phyloP scores from a whole-genome alignment of 1,140 invertebrate species.

The Steinernema khuongi region DNA sequence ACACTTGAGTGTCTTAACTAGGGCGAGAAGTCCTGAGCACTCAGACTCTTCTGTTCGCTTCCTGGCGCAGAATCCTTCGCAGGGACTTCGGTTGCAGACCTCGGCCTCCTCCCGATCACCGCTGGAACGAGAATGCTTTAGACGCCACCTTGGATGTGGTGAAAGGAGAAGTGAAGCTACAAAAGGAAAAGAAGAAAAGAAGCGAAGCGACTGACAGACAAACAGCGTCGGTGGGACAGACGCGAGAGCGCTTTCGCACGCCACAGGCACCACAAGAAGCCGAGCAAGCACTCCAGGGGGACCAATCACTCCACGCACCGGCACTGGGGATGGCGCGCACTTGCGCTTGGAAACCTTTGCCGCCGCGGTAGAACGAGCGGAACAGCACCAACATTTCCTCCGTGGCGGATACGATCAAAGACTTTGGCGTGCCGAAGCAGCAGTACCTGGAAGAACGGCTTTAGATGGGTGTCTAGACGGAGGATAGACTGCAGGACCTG shows the following conservation, averaged over 20 bases:
- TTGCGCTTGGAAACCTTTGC: conserved; percentile 55
- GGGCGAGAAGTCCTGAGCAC: conserved; percentile 45
- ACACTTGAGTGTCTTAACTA: conserved; percentile 1
- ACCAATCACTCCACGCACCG: conserved; percentile 47
- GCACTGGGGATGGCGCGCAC: conserved; percentile 43
- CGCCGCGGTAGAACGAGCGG: conserved; percentile 58
- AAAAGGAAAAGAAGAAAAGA: conserved; percentile 16
- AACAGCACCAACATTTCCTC: conserved; percentile 57
- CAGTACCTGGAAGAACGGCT: conserved; percentile 45
- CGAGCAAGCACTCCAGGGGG: conserved; percentile 46
- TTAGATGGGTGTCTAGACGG: background rate
- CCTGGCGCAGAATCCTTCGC: conserved; percentile 50
- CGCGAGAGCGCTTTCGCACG: conserved; percentile 39
- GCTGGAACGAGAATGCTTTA: conserved; percentile 42
- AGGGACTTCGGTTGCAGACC: conserved; percentile 50
- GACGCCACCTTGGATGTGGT: background rate
- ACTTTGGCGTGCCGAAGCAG: conserved; percentile 54
- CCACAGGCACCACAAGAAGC: conserved; percentile 55
- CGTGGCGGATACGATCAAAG: conserved; percentile 51
- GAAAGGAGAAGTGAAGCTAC: conserved; percentile 23
- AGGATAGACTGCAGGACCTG: too few relatives aligned
- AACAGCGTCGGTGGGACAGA: conserved; percentile 44
- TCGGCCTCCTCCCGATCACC: conserved; percentile 50
- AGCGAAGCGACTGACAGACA: conserved; percentile 48
- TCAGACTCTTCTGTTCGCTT: conserved; percentile 39